phyloP scores from a whole-genome alignment of 2,888 invertebrate genomes.

The Glaucopsyche alexis region DNA sequence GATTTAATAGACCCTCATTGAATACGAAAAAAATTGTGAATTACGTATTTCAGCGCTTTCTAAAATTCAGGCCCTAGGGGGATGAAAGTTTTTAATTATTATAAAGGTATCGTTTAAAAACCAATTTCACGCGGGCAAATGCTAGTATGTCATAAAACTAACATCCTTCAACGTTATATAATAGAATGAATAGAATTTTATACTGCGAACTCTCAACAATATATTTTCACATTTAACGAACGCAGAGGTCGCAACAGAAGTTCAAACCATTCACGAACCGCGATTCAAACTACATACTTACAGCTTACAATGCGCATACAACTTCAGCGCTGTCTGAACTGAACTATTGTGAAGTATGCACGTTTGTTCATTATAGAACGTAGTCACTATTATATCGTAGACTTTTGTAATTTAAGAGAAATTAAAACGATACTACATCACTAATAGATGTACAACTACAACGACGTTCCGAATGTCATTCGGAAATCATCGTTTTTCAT shows the following conservation, averaged over 20 bases:
- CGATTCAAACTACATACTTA: constrained; percentile 6
- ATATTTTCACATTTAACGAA: neutral
- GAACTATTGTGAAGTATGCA: constrained; percentile 7
- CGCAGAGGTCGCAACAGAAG: neutral
- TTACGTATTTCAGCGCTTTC: too few relatives aligned
- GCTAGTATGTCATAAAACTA: too few relatives aligned
- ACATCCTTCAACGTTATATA: too few relatives aligned
- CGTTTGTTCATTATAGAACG: neutral
- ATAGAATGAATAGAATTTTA: neutral
- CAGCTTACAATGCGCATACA: neutral
- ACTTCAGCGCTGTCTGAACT: constrained; percentile 3
- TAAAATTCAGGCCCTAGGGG: too few relatives aligned
- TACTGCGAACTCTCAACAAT: neutral
- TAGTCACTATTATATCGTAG: neutral
- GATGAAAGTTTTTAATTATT: too few relatives aligned
- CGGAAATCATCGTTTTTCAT: too few relatives aligned
- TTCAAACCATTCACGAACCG: neutral
- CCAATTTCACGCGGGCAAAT: too few relatives aligned
- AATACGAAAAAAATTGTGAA: too few relatives aligned
- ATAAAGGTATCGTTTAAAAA: too few relatives aligned
- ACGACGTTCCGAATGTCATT: too few relatives aligned
- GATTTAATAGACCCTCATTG: too few relatives aligned
- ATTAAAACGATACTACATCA: neutral
- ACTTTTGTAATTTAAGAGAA: neutral
- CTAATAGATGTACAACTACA: neutral